Conservation (phyloP, 2,888 invertebrate genomes). For the Camptogramma bilineatum region DNA sequence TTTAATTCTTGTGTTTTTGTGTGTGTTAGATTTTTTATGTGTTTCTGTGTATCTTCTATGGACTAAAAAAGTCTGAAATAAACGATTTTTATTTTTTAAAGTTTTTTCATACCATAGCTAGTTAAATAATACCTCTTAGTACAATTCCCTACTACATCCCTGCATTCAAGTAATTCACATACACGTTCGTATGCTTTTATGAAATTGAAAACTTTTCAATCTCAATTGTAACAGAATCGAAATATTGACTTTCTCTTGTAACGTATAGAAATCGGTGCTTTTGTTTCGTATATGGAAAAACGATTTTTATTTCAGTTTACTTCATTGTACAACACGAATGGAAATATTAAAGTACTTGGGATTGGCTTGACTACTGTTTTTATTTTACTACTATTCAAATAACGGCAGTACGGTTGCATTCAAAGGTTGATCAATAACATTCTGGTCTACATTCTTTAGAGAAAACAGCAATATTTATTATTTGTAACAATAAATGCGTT, state of each 20-base stretch:
- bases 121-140: not conserved
- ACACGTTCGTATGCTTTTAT: slow-evolving; percentile 36
- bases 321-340: not conserved
- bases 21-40: too few species aligned
- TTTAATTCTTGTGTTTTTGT: too few species aligned
- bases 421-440: not conserved
- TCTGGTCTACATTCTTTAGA: too few species aligned
- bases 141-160: slow-evolving; percentile 5
- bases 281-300: slow-evolving; percentile 28
- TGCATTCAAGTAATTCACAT: slow-evolving; percentile 18
- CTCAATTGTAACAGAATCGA: slow-evolving; percentile 44
- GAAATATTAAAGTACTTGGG: slow-evolving; percentile 2
- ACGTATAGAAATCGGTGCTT: slow-evolving; percentile 21
- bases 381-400: not conserved
- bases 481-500: too few species aligned
- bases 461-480: too few species aligned
- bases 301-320: slow-evolving; percentile 22
- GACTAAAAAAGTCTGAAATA: too few species aligned
- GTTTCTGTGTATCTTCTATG: too few species aligned
- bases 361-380: slow-evolving; percentile 5
- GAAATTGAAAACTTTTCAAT: slow-evolving; percentile 48
- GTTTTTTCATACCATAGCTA: too few species aligned
- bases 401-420: not conserved
- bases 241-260: slow-evolving; percentile 47
- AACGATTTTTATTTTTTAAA: too few species aligned